These are phyloP conservation scores for Echinometra lucunter DNA, from an alignment of 53 echinoderm and acorn worm species.

Conservation along the genomic window DNA sequence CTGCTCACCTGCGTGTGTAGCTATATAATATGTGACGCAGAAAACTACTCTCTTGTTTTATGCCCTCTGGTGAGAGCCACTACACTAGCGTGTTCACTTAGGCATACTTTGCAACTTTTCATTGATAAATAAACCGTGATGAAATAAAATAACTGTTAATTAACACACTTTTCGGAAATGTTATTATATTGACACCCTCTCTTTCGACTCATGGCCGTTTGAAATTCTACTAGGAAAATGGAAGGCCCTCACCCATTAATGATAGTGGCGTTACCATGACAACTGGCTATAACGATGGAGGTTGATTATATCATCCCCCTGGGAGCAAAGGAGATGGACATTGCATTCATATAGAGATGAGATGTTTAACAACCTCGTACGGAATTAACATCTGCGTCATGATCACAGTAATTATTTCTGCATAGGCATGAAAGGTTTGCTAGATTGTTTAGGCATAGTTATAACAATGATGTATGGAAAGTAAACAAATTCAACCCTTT, in stretches of 20 bases:
- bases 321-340: conserved; percentile 27
- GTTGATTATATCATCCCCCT: conserved; percentile 12
- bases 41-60: too few relatives aligned
- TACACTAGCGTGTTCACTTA: too few relatives aligned
- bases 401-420: neutral
- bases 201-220: neutral
- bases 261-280: neutral
- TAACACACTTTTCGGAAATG: neutral
- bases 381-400: neutral
- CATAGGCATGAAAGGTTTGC: neutral
- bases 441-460: neutral
- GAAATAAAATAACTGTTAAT: neutral
- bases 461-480: neutral
- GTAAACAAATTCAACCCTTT: neutral
- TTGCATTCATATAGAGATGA: neutral
- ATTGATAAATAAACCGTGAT: too few relatives aligned
- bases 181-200: neutral
- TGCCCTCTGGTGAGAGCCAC: too few relatives aligned
- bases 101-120: too few relatives aligned
- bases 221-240: neutral
- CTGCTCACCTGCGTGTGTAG: too few relatives aligned
- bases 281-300: neutral
- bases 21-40: too few relatives aligned
- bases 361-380: neutral
- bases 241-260: neutral